Evolutionary conservation across 1,140 invertebrate species (phyloP).

Genomic region (Platyscapa corneri): DNA sequence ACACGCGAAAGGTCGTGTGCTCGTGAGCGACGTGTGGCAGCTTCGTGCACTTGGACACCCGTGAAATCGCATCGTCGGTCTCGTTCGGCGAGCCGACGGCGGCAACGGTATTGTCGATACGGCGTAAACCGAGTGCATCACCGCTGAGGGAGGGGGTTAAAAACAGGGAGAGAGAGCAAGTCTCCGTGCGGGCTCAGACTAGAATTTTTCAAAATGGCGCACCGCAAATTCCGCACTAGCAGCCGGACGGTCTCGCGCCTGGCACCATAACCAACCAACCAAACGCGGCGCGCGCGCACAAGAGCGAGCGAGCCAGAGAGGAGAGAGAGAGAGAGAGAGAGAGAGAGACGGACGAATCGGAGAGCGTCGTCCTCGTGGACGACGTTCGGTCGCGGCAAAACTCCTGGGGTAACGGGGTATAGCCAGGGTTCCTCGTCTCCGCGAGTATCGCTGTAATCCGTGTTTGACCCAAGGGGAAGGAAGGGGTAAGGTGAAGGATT

Average conservation of each 20-base stretch:
- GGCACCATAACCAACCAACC: slow-evolving; percentile 60
- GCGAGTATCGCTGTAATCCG: no score
- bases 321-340: neutral
- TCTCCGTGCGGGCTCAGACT: slow-evolving; percentile 42
- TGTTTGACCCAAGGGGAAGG: neutral
- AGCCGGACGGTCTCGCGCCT: slow-evolving; percentile 61
- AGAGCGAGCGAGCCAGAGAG: neutral
- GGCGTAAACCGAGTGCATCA: slow-evolving; percentile 13
- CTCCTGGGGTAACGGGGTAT: neutral
- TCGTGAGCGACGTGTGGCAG: neutral
- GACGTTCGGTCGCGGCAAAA: neutral
- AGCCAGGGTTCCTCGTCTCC: neutral
- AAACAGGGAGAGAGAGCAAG: slow-evolving; percentile 47
- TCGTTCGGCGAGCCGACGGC: neutral
- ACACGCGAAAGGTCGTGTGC: neutral
- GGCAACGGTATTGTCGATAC: slow-evolving; percentile 5
- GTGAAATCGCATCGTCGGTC: neutral
- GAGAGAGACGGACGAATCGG: slow-evolving; percentile 31
- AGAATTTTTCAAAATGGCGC: slow-evolving; percentile 73
- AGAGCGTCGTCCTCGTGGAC: slow-evolving; percentile 45
- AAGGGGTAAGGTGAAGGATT: neutral
- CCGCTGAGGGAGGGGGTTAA: slow-evolving; percentile 15
- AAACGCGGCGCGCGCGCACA: slow-evolving; percentile 29
- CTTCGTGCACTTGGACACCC: neutral
- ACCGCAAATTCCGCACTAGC: slow-evolving; percentile 67